Evolutionary conservation across 2,797 vertebrate species (phyloP), one percentile per base, ranked within the genome.

Genomic region (Argyrosomus regius): DNA sequence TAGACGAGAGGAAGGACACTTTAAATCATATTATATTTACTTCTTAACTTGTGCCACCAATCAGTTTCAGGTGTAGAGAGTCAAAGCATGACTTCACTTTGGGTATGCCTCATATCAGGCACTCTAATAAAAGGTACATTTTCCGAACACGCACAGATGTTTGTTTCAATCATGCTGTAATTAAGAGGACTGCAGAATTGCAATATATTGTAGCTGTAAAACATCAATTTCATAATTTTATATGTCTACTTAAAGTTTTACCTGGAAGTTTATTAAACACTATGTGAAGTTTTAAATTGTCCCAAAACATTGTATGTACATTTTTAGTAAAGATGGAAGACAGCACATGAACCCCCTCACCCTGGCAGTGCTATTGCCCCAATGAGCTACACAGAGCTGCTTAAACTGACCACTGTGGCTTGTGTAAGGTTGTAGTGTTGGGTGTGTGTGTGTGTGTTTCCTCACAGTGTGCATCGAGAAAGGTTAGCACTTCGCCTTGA

Each of bases 391-490:
- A 76, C 28, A 68, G 13, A 52, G 35, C 49, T 59, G 20, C 46
- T 52, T 28, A 12, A 69, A 77, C 31, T 26, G 10, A 17, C 14
- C 14, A 22, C 2, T 28, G 45, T 68, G 31, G 6, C 18, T 41
- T 22, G 11, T 60, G 46, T 46, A 26, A 50, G 26, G 11, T 26
- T 59, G 2, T 35, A 10, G 28, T n/a, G 22, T 45, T 45, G 43
- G 28, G 16, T 62, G 20, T 53, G 22, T 45, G 17, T 62, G 28
- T 31, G 35, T 46, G 68, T 0, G 20, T 79, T 72, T 85, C 92
- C 98, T 96, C 91, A 99, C 98, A 99, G 92, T 99, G 98, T 58
- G 98, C 97, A 10, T 99, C 98, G 39, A 99, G 94, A 94, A 99
- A 99, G 68, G 98, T 99, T 72, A 99, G 96, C 70, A 97, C 94